Evolutionary conservation across 2,888 invertebrate genomes (phyloP).

Genomic region (Eumacrocentrus americanus): DNA sequence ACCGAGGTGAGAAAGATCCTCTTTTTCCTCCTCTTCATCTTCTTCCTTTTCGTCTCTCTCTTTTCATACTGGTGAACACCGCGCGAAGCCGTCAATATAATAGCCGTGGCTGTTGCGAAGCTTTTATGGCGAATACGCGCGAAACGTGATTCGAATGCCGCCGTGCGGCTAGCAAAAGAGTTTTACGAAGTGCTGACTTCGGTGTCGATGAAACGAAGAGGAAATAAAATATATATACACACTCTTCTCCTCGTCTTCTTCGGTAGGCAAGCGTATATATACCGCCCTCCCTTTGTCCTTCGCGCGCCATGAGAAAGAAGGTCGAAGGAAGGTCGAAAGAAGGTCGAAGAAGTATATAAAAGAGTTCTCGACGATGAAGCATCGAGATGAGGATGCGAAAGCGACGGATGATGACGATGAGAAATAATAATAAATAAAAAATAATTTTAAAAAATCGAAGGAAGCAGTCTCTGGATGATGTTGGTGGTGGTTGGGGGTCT

Average conservation of each 20-base stretch:
- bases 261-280: no score
- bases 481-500: slow-evolving; percentile 33
- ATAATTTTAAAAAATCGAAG: not conserved
- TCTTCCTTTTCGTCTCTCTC: slow-evolving; percentile 15
- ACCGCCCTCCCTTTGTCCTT: not conserved
- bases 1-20: slow-evolving; percentile 7
- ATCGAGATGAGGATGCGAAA: not conserved
- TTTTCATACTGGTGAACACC: slow-evolving; percentile 24
- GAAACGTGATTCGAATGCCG: slow-evolving; percentile 39
- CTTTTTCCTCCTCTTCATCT: not conserved
- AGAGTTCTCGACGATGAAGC: no score
- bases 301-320: slow-evolving; percentile 1
- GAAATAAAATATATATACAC: slow-evolving; percentile 31
- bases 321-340: not conserved
- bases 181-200: slow-evolving; percentile 39
- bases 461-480: slow-evolving; percentile 13
- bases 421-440: not conserved
- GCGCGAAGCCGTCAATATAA: slow-evolving; percentile 20
- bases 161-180: slow-evolving; percentile 15
- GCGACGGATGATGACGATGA: not conserved
- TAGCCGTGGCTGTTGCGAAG: slow-evolving; percentile 25
- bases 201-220: slow-evolving; percentile 28
- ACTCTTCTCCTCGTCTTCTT: no score
- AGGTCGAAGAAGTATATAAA: no score
- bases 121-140: slow-evolving; percentile 36